These are phyloP conservation scores for Reticulitermes speratus DNA, from an alignment of 1,140 invertebrate genomes.

Conservation along the genomic window DNA sequence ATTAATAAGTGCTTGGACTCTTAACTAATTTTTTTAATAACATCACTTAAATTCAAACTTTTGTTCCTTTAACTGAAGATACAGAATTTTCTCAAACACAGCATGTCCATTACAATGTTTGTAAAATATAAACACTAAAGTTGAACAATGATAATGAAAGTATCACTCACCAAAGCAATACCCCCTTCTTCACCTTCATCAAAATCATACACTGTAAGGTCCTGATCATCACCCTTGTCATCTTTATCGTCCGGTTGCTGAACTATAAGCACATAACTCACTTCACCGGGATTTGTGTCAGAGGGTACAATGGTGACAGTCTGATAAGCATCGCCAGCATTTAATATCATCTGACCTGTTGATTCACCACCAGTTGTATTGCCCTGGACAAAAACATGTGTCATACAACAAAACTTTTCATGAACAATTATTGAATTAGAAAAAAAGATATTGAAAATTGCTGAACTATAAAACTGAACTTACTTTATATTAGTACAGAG, in stretches of 20 bases:
- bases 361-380: constrained; percentile 11
- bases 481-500: not conserved
- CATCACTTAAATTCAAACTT: too few relatives aligned
- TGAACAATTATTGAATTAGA: not conserved
- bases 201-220: constrained; percentile 58
- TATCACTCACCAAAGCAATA: constrained; percentile 31
- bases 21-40: too few relatives aligned
- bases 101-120: too few relatives aligned
- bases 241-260: constrained; percentile 64
- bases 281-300: constrained; percentile 73
- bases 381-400: not conserved
- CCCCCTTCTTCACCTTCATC: constrained; percentile 57
- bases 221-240: constrained; percentile 47
- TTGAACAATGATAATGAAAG: not conserved
- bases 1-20: too few relatives aligned
- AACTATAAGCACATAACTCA: constrained; percentile 88
- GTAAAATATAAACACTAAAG: too few relatives aligned
- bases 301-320: constrained; percentile 85
- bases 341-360: constrained; percentile 41
- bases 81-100: too few relatives aligned
- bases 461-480: not conserved
- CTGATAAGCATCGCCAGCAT: constrained; percentile 69
- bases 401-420: not conserved
- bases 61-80: too few relatives aligned
- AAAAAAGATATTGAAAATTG: not conserved